phyloP scores from a whole-genome alignment of 2,797 vertebrate species.

The Catamblyrhynchus diadema region DNA sequence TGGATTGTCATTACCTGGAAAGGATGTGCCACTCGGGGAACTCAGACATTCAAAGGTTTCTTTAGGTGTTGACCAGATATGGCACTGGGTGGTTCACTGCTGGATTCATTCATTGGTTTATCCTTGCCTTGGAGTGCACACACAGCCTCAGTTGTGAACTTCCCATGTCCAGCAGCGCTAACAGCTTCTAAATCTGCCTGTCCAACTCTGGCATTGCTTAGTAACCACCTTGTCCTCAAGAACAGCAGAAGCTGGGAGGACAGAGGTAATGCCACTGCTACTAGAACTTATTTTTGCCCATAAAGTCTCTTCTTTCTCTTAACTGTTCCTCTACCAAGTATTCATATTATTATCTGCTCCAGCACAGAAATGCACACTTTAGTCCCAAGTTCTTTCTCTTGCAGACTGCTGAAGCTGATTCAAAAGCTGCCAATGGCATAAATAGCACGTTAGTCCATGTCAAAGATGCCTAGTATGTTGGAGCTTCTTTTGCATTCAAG shows the following conservation, averaged over 20 bases:
- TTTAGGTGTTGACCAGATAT: not conserved
- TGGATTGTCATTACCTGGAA: not conserved
- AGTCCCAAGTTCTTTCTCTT: not conserved
- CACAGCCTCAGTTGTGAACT: not conserved
- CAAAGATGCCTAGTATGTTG: not conserved
- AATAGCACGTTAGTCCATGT: not conserved
- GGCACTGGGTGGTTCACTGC: not conserved
- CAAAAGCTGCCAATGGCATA: not conserved
- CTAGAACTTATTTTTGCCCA: not conserved
- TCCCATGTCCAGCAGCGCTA: not conserved
- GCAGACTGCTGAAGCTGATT: not conserved
- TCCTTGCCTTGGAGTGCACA: not conserved
- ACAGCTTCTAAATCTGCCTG: not conserved
- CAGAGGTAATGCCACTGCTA: not conserved
- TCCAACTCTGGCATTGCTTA: not conserved
- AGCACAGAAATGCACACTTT: accelerated
- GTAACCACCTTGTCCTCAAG: not conserved
- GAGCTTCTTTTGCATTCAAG: not conserved
- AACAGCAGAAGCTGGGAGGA: not conserved
- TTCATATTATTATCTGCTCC: not conserved
- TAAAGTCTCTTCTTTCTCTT: not conserved
- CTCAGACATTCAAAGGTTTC: not conserved
- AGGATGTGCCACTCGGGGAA: not conserved
- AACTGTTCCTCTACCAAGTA: not conserved
- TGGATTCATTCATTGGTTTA: not conserved